Base-by-base conservation (phyloP, 2,888 invertebrate species). In the Stenchaetothrips biformis region DNA sequence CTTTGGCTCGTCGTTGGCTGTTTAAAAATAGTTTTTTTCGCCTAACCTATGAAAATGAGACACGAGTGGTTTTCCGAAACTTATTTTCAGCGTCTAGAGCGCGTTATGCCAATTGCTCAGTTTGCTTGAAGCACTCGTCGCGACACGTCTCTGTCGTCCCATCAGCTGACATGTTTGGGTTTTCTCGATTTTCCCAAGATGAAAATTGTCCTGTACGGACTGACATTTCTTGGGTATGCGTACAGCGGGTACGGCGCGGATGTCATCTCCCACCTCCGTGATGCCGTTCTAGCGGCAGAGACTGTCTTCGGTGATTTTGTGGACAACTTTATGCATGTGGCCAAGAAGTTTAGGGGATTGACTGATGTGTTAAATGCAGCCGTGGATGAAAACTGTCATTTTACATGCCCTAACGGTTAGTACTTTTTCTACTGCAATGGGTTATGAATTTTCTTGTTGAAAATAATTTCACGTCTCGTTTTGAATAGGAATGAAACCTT, bases 331-430 rank as follows among this genome's bases (percentile, higher is more conserved):
- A 91, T 94, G 81, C 91, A 92, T 27, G 90, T 94, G 9, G 93
- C 92, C 11, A 91, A 91, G 84, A 94, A 92, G 85, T 92, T 95
- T 84, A 91, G 91, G 84, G 91, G 91, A 18, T 89, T 95, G 79
- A 93, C 95, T 84, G 94, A 95, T 84, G 91, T 95, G 7, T 92
- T 95, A 84, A 93, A 95, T 87, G 94, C 94, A 4, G 95, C 95
- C 21, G 92, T 95, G 1, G 95, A 95, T 84, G 95, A 96, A 86
- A 90, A 93, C 81, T 96, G 95, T 84, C 86, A 92, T 81, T 95
- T 90, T 86, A 89, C 90, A 81, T 96, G 95, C 85, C 92, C 94
- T 47, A 90, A 89, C 86, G 93, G 95, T 93, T 88, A 87, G 85
- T 84, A 82, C 11, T 78, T 78, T 81, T 79, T 37, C 1, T 37